These are phyloP conservation scores for Rhabdomys pumilio DNA, from an alignment of 2,797 vertebrate species.

Conservation along the genomic window DNA sequence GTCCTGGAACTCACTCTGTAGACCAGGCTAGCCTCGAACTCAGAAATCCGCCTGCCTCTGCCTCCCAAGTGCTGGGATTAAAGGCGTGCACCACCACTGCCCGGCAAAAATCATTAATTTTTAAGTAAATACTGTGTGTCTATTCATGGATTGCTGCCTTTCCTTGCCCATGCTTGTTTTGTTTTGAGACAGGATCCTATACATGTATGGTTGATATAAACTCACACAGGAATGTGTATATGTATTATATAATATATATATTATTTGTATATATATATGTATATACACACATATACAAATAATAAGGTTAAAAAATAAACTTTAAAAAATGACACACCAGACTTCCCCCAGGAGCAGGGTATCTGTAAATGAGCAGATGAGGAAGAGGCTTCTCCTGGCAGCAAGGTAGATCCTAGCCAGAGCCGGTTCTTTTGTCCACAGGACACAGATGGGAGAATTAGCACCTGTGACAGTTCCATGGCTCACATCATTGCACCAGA, in stretches of 20 bases:
- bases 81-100: no score
- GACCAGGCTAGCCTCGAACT: no score
- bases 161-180: neutral
- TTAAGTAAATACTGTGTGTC: neutral
- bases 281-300: no score
- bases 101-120: neutral
- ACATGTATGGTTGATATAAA: neutral
- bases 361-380: neutral
- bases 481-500: conserved; percentile 51
- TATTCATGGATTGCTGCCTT: neutral
- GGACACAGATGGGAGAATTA: conserved; percentile 81
- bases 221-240: neutral
- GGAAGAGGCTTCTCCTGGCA: neutral
- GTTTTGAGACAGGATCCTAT: neutral
- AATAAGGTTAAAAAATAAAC: neutral
- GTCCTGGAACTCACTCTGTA: no score
- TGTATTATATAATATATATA: no score
- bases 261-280: no score
- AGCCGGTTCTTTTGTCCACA: conserved; percentile 70
- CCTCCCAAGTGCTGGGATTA: no score
- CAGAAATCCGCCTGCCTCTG: no score
- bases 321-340: neutral
- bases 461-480: conserved; percentile 50
- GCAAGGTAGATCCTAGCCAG: neutral
- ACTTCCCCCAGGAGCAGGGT: neutral